Evolutionary conservation across 2,113 vertebrate genomes (phyloP), one percentile per base, ranked within the genome.

Genomic region (Megaptera novaeangliae): DNA sequence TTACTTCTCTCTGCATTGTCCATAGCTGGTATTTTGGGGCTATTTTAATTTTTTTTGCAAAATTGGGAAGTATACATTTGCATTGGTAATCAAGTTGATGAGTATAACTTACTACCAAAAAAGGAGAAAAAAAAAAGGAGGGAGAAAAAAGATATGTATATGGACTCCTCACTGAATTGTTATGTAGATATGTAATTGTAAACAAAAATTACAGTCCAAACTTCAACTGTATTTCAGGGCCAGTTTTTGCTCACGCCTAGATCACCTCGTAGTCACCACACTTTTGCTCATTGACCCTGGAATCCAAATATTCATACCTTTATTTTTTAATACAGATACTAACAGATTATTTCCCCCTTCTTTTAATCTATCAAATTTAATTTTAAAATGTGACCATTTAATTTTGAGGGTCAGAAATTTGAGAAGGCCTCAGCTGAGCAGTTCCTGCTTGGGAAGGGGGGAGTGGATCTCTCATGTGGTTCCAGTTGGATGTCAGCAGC

Each of bases 231-330:
- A 86, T 49, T 95, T 78, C 49, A 93, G 23, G 27, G 61, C 86
- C 86, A 88, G 27, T 63, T 93, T 95, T 96, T 93, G 12, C 88
- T 95, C 82, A 94, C 69, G 61, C n/a, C 59, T 49, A 88, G 69
- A 95, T 61, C 29, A 63, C 52, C 57, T 29, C 14, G 34, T 81
- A 95, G 68, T 90, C 39, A 57, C 81, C 44, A 57, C 74, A 93
- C 36, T 95, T 96, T 93, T 69, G 83, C 74, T 90, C 5, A 6
- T 31, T 85, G 91, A 93, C 63, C 66, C 92, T 92, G 52, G 10
- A 82, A 57, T 52, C 93, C 96, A 97, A 96, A 97, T 96, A 57
- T 83, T 95, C 96, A 44, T 91, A 78, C 88, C 85, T 31, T 0
- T 88, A 46, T 34, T 75, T 94, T 57, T 85, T 41, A 75, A 69